Base-by-base conservation (phyloP, 1,140 invertebrate genomes). In the Drosophila bocqueti region DNA sequence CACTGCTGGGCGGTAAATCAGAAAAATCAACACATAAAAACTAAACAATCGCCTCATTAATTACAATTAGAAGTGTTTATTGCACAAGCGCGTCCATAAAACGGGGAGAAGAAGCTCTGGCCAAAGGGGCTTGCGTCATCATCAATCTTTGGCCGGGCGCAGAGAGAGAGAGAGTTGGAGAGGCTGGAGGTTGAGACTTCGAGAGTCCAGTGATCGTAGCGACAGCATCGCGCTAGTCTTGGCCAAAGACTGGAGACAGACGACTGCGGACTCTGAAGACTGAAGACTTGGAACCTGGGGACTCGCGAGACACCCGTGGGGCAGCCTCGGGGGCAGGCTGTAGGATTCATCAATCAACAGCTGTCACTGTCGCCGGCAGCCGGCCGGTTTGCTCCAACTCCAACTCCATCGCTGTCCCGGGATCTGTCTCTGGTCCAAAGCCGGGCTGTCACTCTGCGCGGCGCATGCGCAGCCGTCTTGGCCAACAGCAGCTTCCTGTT, bases 21-120 rank as follows among this genome's bases (percentile, higher is more conserved):
- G 74, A 85, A 90, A 90, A 90, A 90, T 90, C 85, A 90, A 90
- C 85, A 90, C 72, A 91, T 86, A 85, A 91, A 87, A 91, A 77
- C 77, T 76, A 91, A 91, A 91, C 87, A 91, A 91, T 87, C 78
- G 87, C 83, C 83, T 91, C 89, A 91, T 91, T 89, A 91, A 87
- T 91, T 91, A 91, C 87, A 83, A 91, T 91, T 91, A 91, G 87
- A 90, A 90, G 85, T 90, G 85, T 90, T 90, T 90, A 90, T 90
- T 90, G 85, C 86, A 62, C 61, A 90, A 76, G 85, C 85, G 82
- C 85, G 83, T 60, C 85, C 72, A 90, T 89, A 89, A 89, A 90
- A 65, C 63, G 60, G 65, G 49, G 49, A 46, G 65, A 58, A 67
- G 62, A 58, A 67, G 62, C 64, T n/a, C 54, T 31, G 57, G 52